These are phyloP conservation scores for Thecophora atra DNA, from an alignment of 2,888 invertebrate species.

Conservation along the genomic window DNA sequence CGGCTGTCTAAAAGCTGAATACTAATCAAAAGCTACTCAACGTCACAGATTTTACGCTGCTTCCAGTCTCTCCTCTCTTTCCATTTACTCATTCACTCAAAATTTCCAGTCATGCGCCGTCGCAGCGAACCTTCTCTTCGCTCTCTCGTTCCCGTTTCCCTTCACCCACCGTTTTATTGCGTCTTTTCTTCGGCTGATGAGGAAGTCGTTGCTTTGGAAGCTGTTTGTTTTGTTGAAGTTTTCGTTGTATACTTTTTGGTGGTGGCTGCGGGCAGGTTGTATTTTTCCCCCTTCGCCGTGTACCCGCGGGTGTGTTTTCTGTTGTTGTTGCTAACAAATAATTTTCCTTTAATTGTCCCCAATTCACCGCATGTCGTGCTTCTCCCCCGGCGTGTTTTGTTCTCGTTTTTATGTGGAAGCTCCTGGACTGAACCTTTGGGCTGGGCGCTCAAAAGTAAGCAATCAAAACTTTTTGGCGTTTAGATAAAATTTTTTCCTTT, in stretches of 20 bases:
- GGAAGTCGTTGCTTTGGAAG: neutral
- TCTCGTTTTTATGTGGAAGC: no score
- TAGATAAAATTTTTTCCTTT: neutral
- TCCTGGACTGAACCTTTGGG: conserved; percentile 25
- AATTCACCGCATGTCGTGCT: conserved; percentile 14
- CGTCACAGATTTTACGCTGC: conserved; percentile 1
- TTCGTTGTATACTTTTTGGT: conserved; percentile 37
- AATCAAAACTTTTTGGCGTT: neutral
- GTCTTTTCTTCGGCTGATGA: conserved; percentile 6
- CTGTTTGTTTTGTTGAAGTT: conserved; percentile 2
- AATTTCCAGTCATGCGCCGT: conserved; percentile 15
- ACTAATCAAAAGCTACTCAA: neutral
- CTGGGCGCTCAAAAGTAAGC: conserved; percentile 35
- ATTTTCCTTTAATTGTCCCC: conserved; percentile 26
- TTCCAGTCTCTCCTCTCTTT: neutral
- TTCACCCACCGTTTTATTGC: neutral
- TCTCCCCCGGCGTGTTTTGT: neutral
- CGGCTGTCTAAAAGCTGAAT: neutral
- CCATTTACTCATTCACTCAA: neutral
- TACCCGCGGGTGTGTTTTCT: neutral
- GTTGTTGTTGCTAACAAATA: conserved; percentile 13
- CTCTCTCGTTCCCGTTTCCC: neutral
- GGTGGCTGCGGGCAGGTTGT: neutral
- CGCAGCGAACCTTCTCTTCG: neutral
- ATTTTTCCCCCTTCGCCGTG: neutral